Base-by-base conservation (phyloP, 2,888 invertebrate species). In the Pyrrhia umbra region DNA sequence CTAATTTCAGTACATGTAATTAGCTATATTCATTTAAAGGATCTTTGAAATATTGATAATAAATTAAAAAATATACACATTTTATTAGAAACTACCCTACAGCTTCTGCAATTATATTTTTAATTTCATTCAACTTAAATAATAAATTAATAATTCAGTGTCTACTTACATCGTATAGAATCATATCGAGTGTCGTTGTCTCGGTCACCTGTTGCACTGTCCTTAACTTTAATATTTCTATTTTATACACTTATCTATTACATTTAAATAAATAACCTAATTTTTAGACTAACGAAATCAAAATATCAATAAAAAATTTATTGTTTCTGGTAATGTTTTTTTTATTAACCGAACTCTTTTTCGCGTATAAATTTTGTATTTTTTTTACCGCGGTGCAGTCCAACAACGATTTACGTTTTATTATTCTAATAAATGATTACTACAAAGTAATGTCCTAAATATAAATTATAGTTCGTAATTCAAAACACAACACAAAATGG, bases 91-190 rank as follows among this genome's bases (percentile, higher is more conserved):
- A n/a, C n/a, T n/a, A n/a, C n/a, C n/a, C n/a, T n/a, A n/a, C n/a
- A n/a, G n/a, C n/a, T n/a, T n/a, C n/a, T n/a, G n/a, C n/a, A n/a
- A n/a, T n/a, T n/a, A n/a, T n/a, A n/a, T n/a, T n/a, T n/a, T n/a
- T n/a, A 1, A 37, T 1, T 16, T 37, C 10, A 13, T 20, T 66
- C 0, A 30, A n/a, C n/a, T 1, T 54, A 15, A 47, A n/a, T 30
- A 39, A 50, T 18, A 27, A 27, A 43, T 39, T 47, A 21, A 45
- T 15, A 30, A 9, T 18, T 3, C 15, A 13, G 5, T 15, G 2
- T 20, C 21, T 86, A 93, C 94, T 93, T 83, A 94, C 94, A 67
- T 94, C 93, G 69, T 94, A 94, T 49, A 94, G 81, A 75, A 94
- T 91, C 94, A 94, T 94, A 66, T 92, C 87, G 70, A 89, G 78